Percentiles rank a stretch among this genome's conserved stretches.
phyloP scores from a whole-genome alignment of 2,888 invertebrate species.

The Drosophila eohydei region DNA sequence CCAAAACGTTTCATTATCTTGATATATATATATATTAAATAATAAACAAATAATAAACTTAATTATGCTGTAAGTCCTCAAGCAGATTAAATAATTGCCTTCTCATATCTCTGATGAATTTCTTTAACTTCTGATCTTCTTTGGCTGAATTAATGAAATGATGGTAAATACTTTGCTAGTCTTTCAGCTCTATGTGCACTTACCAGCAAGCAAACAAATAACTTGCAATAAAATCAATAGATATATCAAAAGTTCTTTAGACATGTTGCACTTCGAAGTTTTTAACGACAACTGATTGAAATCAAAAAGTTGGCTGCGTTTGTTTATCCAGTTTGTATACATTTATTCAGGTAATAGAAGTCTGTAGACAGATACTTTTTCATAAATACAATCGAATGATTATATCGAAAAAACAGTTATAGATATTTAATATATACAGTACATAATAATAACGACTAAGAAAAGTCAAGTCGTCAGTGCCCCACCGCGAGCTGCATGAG shows the following conservation, averaged over 20 bases:
- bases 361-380: neutral
- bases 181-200: neutral
- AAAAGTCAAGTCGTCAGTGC: too few species aligned
- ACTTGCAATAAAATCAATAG: constrained; percentile 1
- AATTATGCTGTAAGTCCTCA: neutral
- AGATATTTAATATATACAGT: too few species aligned
- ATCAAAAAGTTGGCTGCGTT: neutral
- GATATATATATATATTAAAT: neutral
- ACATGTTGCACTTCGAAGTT: constrained; percentile 22
- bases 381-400: neutral
- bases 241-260: neutral
- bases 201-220: constrained; percentile 8
- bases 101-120: neutral
- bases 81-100: neutral
- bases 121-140: neutral
- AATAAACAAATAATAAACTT: neutral
- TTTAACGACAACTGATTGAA: neutral
- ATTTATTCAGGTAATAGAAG: constrained; percentile 1
- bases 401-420: too few species aligned
- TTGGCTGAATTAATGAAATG: neutral
- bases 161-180: neutral
- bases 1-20: neutral
- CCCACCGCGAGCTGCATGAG: too few species aligned
- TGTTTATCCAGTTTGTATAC: constrained; percentile 2
- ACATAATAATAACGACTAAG: too few species aligned